Base-by-base conservation (phyloP, 2,888 invertebrate genomes). In the Eupelmus urozonus region DNA sequence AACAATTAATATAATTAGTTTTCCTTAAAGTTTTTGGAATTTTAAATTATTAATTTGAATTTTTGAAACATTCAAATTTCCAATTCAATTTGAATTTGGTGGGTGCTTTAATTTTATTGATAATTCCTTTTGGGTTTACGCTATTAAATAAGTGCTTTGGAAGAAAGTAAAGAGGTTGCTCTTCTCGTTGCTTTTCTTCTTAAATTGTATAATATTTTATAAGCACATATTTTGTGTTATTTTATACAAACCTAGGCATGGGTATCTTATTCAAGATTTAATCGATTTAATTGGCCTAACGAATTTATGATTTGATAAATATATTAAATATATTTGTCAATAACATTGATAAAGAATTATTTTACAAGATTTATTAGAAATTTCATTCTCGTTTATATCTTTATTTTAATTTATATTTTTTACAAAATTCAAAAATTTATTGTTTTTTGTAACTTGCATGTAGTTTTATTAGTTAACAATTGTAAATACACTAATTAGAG, bases 71-170 rank as follows among this genome's bases (percentile, higher is more conserved):
- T 42, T 57, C 42, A 73, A 63, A 55, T 45, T 55, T 65, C 11
- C 3, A 55, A 40, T 67, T 27, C 18, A 45, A 49, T 27, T 59
- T 18, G 13, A 25, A 49, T 29, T 20, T 45, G 23, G 18, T 18
- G 53, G 34, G 25, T 51, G 23, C 40, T 72, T 29, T 53, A 62
- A 72, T n/a, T n/a, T 62, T 53, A 25, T 40, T 40, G 34, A 18
- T 53, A 5, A 51, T 7, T 27, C 16, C 1, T n/a, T 5, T 16
- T 13, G 20, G 40, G 20, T 45, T 62, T 7, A 53, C 5, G 18
- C 27, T 72, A 72, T 72, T 40, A 72, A 40, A 40, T 25, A 57
- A 55, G 49, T 51, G 72, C 72, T 72, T 60, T 62, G 40, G 23
- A 18, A 25, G 16, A 40, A 51, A 40, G 27, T 40, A 20, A 53